Evolutionary conservation across 2,113 vertebrate species (phyloP).

Genomic region (Colinus virginianus): DNA sequence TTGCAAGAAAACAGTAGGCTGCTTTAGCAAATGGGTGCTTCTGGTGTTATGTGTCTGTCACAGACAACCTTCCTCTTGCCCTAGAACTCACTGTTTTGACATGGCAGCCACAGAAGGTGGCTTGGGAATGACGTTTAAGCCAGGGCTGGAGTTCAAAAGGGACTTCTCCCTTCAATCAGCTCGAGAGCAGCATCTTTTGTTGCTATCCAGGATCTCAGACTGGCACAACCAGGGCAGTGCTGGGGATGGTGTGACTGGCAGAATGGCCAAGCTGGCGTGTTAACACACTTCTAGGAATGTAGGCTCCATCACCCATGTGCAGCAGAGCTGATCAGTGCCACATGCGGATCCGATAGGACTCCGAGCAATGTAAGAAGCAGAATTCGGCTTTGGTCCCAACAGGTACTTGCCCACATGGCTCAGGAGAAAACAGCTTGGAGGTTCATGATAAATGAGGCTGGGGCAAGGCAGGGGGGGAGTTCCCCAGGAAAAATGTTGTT

Average conservation of each 20-base stretch:
- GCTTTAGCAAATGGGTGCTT: neutral
- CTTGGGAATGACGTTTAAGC: neutral
- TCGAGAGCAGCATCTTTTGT: neutral
- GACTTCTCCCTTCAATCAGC: neutral
- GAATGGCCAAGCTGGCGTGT: neutral
- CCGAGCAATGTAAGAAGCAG: neutral
- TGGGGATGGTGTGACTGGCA: accelerated
- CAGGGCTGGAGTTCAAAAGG: neutral
- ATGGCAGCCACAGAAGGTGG: neutral
- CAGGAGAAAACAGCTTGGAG: neutral
- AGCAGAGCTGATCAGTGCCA: neutral
- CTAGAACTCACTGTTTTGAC: neutral
- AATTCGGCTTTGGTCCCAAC: neutral
- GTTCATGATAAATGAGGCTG: accelerated
- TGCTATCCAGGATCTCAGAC: neutral
- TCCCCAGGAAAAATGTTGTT: neutral
- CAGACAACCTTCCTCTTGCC: neutral
- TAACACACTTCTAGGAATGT: neutral
- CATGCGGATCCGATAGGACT: accelerated
- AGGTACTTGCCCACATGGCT: neutral
- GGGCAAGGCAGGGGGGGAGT: neutral
- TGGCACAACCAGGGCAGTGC: neutral
- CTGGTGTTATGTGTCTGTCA: accelerated
- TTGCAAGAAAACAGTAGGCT: accelerated
- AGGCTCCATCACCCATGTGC: accelerated